Evolutionary conservation across 2,797 vertebrate genomes (phyloP).

Genomic region (Onychomys arenicola): DNA sequence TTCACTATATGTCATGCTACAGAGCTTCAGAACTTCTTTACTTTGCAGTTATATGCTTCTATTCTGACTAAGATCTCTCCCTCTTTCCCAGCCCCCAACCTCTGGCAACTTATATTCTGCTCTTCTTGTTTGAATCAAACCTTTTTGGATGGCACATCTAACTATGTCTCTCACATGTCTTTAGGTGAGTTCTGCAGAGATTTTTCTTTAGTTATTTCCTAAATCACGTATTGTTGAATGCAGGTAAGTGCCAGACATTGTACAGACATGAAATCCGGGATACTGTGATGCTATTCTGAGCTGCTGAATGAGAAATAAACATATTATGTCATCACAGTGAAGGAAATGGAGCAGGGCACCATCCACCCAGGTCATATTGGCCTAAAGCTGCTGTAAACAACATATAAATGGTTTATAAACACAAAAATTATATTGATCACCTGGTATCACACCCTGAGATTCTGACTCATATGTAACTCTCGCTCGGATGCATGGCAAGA

Average conservation of each 20-base stretch:
- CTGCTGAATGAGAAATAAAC: not conserved
- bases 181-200: not conserved
- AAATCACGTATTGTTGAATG: not conserved
- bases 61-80: not conserved
- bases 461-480: not conserved
- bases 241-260: not conserved
- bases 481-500: not conserved
- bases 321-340: not conserved
- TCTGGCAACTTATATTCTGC: not conserved
- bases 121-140: not conserved
- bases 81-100: not conserved
- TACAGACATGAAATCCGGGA: not conserved
- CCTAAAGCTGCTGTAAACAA: not conserved
- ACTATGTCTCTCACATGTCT: not conserved
- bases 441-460: not conserved
- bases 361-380: not conserved
- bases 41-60: not conserved
- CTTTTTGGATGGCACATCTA: not conserved
- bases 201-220: constrained; percentile 9
- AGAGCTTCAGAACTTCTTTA: not conserved
- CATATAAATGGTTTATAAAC: not conserved
- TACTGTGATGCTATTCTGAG: not conserved
- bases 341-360: not conserved
- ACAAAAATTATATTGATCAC: not conserved
- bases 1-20: not conserved